Evolutionary conservation across 2,113 vertebrate genomes (phyloP).

Genomic region (Nycticebus coucang): DNA sequence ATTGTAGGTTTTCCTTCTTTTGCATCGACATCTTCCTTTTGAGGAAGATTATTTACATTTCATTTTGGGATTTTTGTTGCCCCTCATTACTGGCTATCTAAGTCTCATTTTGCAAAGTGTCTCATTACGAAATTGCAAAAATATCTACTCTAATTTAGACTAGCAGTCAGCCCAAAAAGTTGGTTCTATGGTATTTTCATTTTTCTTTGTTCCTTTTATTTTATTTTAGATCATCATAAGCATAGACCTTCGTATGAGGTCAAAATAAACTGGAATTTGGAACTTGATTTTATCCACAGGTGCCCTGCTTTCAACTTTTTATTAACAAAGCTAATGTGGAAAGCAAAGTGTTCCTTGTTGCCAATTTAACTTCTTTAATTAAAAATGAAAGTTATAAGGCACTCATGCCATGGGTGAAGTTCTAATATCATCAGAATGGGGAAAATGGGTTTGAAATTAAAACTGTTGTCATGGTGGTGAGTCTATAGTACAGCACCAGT

Average conservation of each 20-base stretch:
- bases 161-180: neutral
- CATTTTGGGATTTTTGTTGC: neutral
- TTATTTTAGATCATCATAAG: neutral
- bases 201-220: conserved; percentile 2
- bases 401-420: conserved; percentile 84
- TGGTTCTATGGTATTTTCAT: neutral
- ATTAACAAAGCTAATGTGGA: conserved; percentile 85
- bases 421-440: conserved; percentile 82
- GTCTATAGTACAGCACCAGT: conserved; percentile 62
- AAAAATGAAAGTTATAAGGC: conserved; percentile 87
- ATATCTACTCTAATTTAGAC: conserved; percentile 11
- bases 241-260: neutral
- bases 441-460: conserved; percentile 84
- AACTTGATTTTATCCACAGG: conserved; percentile 78
- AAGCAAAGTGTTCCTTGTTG: conserved; percentile 86
- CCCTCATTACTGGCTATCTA: neutral
- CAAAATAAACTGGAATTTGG: neutral
- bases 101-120: neutral
- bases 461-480: conserved; percentile 77
- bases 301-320: conserved; percentile 83
- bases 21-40: neutral
- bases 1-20: neutral
- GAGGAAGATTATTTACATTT: conserved; percentile 23
- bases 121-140: conserved; percentile 30
- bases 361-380: conserved; percentile 88